Percentiles rank a stretch among this genome's conserved stretches.
Conservation (phyloP, 1,140 invertebrate species). For the Anoplophora glabripennis region DNA sequence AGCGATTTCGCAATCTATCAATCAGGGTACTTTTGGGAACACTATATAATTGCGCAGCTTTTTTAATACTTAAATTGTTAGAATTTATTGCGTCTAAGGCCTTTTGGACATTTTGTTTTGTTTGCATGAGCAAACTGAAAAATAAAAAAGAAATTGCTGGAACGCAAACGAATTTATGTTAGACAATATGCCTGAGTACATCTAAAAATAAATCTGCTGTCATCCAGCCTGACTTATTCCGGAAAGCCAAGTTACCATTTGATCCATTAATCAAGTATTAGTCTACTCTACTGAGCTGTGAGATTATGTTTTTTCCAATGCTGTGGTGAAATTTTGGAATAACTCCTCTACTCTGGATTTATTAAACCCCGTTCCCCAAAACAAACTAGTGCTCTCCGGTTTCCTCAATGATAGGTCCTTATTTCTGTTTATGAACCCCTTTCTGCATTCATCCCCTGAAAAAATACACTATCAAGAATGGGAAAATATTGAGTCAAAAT, state of each 20-base stretch:
- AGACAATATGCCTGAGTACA: constrained; percentile 42
- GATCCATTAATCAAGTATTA: constrained; percentile 11
- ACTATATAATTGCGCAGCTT: no score
- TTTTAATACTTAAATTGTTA: no score
- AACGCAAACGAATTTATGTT: no score
- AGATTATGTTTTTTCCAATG: constrained; percentile 2
- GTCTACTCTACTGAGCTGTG: constrained; percentile 28
- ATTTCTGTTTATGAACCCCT: constrained; percentile 1
- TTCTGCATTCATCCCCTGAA: not conserved
- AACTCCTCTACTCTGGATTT: not conserved
- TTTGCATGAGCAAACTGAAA: not conserved
- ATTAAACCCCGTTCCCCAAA: not conserved
- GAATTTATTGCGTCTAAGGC: no score
- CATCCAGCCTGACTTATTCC: constrained; percentile 38
- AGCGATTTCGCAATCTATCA: no score
- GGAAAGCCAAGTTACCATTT: constrained; percentile 18
- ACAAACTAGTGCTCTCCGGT: constrained; percentile 7
- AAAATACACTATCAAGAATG: not conserved
- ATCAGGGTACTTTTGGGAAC: no score
- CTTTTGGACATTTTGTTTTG: no score
- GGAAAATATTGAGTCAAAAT: not conserved
- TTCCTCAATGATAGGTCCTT: constrained; percentile 5
- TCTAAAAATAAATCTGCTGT: constrained; percentile 40
- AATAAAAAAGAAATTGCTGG: no score
- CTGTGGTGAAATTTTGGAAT: not conserved